Evolutionary conservation across 2,113 vertebrate species (phyloP), one percentile per base, ranked within the genome.

Genomic region (Desmodus rotundus): DNA sequence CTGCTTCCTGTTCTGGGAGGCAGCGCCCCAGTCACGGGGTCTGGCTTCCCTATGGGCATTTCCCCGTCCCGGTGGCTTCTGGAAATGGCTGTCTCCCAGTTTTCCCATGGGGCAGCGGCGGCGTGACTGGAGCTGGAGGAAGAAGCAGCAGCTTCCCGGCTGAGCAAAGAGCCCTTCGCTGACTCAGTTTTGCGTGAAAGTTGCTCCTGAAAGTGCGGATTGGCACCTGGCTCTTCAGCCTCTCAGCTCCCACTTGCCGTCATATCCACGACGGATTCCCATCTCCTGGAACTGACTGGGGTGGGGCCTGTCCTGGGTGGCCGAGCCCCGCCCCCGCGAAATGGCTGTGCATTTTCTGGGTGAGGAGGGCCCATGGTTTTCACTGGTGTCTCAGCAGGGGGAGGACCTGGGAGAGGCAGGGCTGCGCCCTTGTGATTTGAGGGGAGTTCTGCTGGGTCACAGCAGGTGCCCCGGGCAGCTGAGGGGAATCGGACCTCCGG

Each of bases 211-310:
- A 5, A 26, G 1, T 72, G 43, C 31, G 28, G 17, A 65, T 36
- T 7, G 10, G 58, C 15, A 4, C 36, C 52, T 24, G 24, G 54
- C 38, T 65, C 45, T 16, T 47, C 17, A 7, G 80, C 24, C 58
- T 4, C 2, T 14, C 20, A 2, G 22, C 26, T 16, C 36, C 68
- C 28, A 0, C 12, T 6, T 0, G 11, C 31, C 2, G 20, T 20
- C 7, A 3, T 7, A 3, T 9, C 31, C 65, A 0, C 19, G 45
- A 31, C 0, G 5, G 2, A 4, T 20, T 56, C 54, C 54, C 20
- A 8, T 56, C 22, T 24, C 54, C 17, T 20, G 17, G 52, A 20
- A 54, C 52, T 20, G 19, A 22, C 22, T 9, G 54, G 20, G 9
- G 20, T 26, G 10, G 22, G 58, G 58, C 10, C 26, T 61, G 24